Base-by-base conservation (phyloP, 2,113 vertebrate genomes). In the Otocyon megalotis region DNA sequence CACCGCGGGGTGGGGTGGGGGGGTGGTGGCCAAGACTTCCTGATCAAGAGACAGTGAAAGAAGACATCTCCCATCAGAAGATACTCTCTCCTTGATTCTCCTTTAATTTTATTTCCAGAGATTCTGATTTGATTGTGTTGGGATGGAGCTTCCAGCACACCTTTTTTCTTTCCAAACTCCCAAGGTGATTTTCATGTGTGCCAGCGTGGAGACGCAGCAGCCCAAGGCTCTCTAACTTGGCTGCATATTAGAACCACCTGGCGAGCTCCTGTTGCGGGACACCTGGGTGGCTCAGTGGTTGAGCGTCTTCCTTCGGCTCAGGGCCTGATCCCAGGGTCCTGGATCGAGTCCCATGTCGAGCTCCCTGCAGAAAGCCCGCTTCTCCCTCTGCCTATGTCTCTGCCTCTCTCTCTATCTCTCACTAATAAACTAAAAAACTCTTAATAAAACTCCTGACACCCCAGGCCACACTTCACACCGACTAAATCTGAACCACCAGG, bases 31-130 rank as follows among this genome's bases (percentile, higher is more conserved):
- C 43, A 43, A 93, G 81, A 71, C 12, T 22, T 19, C 60, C 17
- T 30, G 8, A 89, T n/a, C 56, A 35, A 76, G 60, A 94, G 19
- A 92, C 4, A 43, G 54, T 65, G 9, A 91, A 72, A 43, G 37
- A 81, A 14, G 24, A 8, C 2, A 19, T 13, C 24, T 60, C 32
- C 71, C 35, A 71, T 65, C 26, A n/a, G 43, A 94, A 56, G 26
- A 58, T 26, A 65, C 1, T 88, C 37, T 20, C 10, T 93, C 14
- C 35, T 90, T 6, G 37, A 12, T 35, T 53, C 17, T 65, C 50
- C 63, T 76, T 76, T 56, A 32, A 93, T 93, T 85, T 63, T 63
- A 20, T 62, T 89, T 87, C 37, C 80, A 88, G 62, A 93, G 32
- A 92, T 89, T 91, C 53, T 79, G 48, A 62, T 62, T 82, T 82